phyloP scores from a whole-genome alignment of 2,113 vertebrate genomes.

The Protobothrops mucrosquamatus region DNA sequence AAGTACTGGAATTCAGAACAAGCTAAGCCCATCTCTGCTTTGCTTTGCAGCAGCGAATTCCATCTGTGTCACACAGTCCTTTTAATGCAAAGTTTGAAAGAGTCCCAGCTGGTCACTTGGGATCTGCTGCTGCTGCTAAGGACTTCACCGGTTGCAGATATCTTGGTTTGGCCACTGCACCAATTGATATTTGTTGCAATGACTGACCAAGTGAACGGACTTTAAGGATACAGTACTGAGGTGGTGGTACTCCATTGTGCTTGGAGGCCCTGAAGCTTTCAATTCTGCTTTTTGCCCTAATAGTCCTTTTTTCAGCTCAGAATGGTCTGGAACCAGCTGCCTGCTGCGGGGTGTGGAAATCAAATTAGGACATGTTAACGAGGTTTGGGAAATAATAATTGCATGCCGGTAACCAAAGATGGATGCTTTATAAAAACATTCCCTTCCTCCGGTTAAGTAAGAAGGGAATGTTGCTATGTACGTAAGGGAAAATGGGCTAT shows the following conservation, averaged over 20 bases:
- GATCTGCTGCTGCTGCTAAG: not conserved
- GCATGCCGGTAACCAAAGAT: not conserved
- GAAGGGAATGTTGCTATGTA: not conserved
- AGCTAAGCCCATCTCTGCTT: not conserved
- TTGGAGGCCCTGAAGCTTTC: not conserved
- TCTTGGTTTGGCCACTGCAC: not conserved
- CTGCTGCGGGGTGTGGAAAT: not conserved
- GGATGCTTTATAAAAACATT: not conserved
- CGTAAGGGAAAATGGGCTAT: not conserved
- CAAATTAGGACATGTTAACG: no score
- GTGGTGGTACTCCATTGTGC: accelerated
- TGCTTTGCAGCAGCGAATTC: not conserved
- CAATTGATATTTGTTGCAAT: not conserved
- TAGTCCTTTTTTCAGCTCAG: not conserved
- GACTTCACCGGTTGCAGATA: not conserved
- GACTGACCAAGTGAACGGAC: no score
- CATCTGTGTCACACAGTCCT: no score
- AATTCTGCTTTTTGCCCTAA: not conserved
- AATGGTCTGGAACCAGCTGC: not conserved
- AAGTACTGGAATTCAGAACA: not conserved
- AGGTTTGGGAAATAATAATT: not conserved
- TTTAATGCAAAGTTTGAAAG: not conserved
- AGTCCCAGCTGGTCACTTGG: not conserved
- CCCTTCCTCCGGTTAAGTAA: not conserved
- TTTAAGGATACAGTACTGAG: not conserved